These are phyloP conservation scores for Mythimna impura DNA, from an alignment of 2,888 invertebrate genomes.

Conservation along the genomic window DNA sequence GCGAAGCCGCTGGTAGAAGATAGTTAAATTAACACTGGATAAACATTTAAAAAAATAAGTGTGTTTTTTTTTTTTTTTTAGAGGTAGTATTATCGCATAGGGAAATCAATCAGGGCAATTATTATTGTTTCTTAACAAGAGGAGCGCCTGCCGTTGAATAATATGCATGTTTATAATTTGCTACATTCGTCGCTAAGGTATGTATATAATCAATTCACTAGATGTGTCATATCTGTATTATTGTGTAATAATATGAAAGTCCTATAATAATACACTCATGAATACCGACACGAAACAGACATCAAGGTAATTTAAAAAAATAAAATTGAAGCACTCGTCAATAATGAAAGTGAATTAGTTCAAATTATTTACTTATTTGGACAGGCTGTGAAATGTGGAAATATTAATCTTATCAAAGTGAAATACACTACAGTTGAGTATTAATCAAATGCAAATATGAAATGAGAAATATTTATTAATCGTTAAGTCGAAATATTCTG, in stretches of 20 bases:
- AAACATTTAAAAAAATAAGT: too few relatives aligned
- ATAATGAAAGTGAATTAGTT: conserved; percentile 8
- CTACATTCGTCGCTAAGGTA: not conserved
- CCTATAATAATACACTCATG: not conserved
- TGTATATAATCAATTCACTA: not conserved
- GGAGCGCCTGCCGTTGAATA: conserved; percentile 4
- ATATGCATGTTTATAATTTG: not conserved
- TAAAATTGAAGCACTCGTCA: conserved; percentile 13
- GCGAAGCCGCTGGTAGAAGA: too few relatives aligned
- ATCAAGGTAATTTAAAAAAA: not conserved
- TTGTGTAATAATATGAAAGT: not conserved
- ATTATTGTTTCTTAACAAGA: not conserved
- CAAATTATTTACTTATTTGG: conserved; percentile 21
- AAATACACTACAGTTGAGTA: conserved; percentile 43
- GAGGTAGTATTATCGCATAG: too few relatives aligned
- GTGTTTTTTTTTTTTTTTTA: too few relatives aligned
- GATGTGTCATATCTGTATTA: not conserved
- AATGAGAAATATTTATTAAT: conserved; percentile 63
- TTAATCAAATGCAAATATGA: conserved; percentile 63
- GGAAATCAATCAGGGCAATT: too few relatives aligned
- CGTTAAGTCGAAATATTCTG: conserved; percentile 57
- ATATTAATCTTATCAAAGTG: conserved; percentile 20
- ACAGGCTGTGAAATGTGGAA: not conserved
- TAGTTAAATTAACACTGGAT: too few relatives aligned
- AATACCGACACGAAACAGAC: not conserved